Evolutionary conservation across 2,113 vertebrate genomes (phyloP), one percentile per base, ranked within the genome.

Genomic region (Lepidothrix coronata): DNA sequence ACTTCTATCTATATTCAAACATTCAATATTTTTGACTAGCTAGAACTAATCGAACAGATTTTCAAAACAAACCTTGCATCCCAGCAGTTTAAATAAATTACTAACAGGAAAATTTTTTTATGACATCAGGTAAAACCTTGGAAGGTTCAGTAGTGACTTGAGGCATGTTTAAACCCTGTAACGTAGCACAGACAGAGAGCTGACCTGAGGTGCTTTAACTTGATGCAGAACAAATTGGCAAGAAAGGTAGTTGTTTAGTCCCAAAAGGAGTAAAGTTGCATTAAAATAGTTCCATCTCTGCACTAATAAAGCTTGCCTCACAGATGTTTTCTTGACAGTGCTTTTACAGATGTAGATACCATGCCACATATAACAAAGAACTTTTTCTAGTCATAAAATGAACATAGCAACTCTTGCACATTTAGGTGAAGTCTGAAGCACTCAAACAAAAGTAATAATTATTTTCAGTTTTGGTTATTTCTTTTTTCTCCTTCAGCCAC

Each of bases 401-500:
- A 85, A 76, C 68, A 57, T 30, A 85, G 11, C 21, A 87, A 59
- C 13, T 68, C n/a, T 75, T 68, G 21, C 59, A 54, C 4, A 54
- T 63, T 87, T 57, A 76, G 25, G 11, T 79, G 31, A 71, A 63
- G 14, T 70, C 51, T 72, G n/a, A 89, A 94, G 57, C 28, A 37
- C 16, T 67, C 28, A 72, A 66, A 68, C 28, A 88, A 88, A 92
- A 89, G 2, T 4, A 79, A 70, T 72, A 6, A n/a, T 33, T 89
- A 62, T 93, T 95, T 94, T 94, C 41, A 58, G 28, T 35, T 41
- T 78, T 75, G 37, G 63, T 95, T 87, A 48, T 85, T 78, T 87
- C 58, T 11, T 67, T 87, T 88, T 93, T 87, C 39, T 81, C 28
- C 31, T 62, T 72, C 44, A 80, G 18, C 12, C 16, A 46, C 43